phyloP scores from a whole-genome alignment of 2,888 invertebrate genomes.

The Epistrophe eligans region DNA sequence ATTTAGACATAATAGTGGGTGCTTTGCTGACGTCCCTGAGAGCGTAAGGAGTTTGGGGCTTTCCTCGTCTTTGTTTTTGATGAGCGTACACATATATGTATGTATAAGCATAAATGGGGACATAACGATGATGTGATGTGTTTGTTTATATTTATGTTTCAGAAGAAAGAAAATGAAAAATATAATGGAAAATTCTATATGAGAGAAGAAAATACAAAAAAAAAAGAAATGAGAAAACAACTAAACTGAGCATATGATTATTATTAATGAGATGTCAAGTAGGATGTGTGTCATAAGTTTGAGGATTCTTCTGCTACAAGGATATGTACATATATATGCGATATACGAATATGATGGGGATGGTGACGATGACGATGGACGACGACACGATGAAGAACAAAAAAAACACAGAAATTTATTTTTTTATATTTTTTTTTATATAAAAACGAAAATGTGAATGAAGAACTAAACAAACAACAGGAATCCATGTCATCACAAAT shows the following conservation, averaged over 20 bases:
- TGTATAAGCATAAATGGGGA: constrained; percentile 58
- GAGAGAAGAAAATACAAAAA: not conserved
- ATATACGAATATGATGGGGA: not conserved
- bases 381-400: not conserved
- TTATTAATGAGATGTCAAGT: constrained; percentile 77
- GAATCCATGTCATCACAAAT: constrained; percentile 69
- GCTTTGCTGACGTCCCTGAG: not conserved
- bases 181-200: constrained; percentile 17
- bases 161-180: constrained; percentile 38
- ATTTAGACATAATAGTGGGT: constrained; percentile 7
- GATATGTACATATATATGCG: not conserved
- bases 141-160: constrained; percentile 22
- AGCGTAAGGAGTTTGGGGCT: constrained; percentile 16
- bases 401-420: not conserved
- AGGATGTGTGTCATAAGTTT: constrained; percentile 74
- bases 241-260: constrained; percentile 75
- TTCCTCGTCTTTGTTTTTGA: constrained; percentile 51
- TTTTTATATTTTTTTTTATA: not conserved
- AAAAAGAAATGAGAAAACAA: constrained; percentile 51
- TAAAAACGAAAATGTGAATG: constrained; percentile 19
- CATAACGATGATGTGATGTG: constrained; percentile 39
- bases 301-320: constrained; percentile 53
- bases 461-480: constrained; percentile 64
- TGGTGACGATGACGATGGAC: constrained; percentile 4
- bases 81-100: constrained; percentile 25